Conservation (phyloP, 2,797 vertebrate genomes). For the Silurus aristotelis region DNA sequence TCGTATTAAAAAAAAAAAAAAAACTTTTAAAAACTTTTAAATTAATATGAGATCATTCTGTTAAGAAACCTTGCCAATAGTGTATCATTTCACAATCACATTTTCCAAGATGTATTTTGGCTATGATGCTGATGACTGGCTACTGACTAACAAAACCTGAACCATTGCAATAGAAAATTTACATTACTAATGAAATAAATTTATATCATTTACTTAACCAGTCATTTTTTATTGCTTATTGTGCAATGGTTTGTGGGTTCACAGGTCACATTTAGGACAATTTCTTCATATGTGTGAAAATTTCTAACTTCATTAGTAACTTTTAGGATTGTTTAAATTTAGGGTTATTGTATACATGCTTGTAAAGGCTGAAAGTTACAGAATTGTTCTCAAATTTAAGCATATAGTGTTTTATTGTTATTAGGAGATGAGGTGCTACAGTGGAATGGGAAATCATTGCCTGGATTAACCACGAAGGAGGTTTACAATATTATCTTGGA, state of each 20-base stretch:
- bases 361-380: not conserved
- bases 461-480: conserved; percentile 98
- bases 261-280: not conserved
- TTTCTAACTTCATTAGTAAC: not conserved
- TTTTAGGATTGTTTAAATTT: not conserved
- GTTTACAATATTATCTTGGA: conserved; percentile 99
- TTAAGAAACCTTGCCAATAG: not conserved
- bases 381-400: not conserved
- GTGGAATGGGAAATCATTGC: conserved; percentile 97
- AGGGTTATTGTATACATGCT: not conserved
- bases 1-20: not conserved
- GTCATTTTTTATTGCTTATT: not conserved
- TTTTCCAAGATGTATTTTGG: not conserved
- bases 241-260: not conserved
- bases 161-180: not conserved
- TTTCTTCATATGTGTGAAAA: not conserved
- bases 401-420: conserved; percentile 43
- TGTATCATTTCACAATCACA: not conserved
- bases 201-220: not conserved
- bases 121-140: not conserved
- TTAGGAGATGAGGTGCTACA: conserved; percentile 98
- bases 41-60: not conserved
- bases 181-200: not conserved
- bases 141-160: not conserved
- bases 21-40: not conserved